phyloP scores from a whole-genome alignment of 2,797 vertebrate species.

The Enteromius treurensis region DNA sequence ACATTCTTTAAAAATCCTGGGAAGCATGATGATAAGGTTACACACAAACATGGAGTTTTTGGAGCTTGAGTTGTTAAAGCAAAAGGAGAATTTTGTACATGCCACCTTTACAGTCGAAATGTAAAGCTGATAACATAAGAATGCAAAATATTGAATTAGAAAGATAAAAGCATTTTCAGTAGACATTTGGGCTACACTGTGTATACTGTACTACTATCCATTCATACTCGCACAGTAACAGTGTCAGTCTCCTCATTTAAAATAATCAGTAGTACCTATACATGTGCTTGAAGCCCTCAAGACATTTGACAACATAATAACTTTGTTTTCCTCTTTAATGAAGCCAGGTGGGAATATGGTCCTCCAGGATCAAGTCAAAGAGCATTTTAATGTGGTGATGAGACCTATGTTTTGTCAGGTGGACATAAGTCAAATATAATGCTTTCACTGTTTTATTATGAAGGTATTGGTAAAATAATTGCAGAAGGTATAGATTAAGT shows the following conservation, averaged over 20 bases:
- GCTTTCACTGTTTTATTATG: neutral
- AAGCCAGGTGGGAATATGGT: neutral
- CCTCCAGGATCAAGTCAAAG: neutral
- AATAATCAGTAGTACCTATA: neutral
- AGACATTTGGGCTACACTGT: neutral
- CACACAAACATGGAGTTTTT: neutral
- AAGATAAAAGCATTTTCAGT: neutral
- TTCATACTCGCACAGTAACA: neutral
- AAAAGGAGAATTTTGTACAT: neutral
- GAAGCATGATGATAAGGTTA: neutral
- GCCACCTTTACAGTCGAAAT: neutral
- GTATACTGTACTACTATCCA: neutral
- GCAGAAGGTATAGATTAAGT: neutral
- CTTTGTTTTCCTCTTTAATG: slow-evolving; percentile 11
- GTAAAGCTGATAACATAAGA: neutral
- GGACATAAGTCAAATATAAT: neutral
- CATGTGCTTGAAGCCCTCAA: neutral
- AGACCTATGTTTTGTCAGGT: neutral
- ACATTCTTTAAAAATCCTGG: neutral
- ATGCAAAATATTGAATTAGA: neutral
- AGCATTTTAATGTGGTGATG: neutral
- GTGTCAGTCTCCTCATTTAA: neutral
- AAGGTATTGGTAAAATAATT: neutral
- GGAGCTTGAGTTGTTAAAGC: neutral
- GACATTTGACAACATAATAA: slow-evolving; percentile 1